These are phyloP conservation scores for Drosophila rellima DNA, from an alignment of 2,888 invertebrate species.

Conservation along the genomic window DNA sequence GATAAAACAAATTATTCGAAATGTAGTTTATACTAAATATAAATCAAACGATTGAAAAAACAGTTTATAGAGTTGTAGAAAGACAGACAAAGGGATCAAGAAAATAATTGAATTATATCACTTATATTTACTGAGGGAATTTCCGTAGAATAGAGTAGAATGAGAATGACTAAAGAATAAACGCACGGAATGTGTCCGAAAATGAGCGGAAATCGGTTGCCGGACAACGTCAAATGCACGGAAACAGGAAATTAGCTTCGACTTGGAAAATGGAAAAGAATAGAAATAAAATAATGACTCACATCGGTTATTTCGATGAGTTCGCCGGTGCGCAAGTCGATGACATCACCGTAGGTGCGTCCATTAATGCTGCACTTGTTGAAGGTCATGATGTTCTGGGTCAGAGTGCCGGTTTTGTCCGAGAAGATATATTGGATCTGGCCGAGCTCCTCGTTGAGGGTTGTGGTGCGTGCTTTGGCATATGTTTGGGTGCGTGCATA, in stretches of 20 bases:
- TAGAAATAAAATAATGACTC: slow-evolving; percentile 79
- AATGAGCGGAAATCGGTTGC: slow-evolving; percentile 1
- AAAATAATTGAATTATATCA: background rate
- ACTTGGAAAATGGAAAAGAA: background rate
- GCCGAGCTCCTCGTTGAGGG: slow-evolving; percentile 98
- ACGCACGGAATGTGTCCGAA: slow-evolving; percentile 7
- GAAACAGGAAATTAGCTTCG: background rate
- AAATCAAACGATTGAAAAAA: too few species aligned
- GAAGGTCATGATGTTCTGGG: slow-evolving; percentile 99
- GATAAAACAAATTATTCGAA: too few species aligned
- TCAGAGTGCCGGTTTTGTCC: slow-evolving; percentile 99
- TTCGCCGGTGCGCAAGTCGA: slow-evolving; percentile 95
- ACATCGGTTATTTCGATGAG: slow-evolving; percentile 94
- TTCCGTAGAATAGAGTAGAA: too few species aligned
- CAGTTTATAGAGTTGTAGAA: background rate
- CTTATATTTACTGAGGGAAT: too few species aligned
- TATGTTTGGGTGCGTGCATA: slow-evolving; percentile 95
- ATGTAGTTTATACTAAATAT: too few species aligned
- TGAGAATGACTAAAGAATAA: too few species aligned
- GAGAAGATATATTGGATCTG: slow-evolving; percentile 99
- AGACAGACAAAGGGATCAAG: background rate
- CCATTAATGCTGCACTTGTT: slow-evolving; percentile 99
- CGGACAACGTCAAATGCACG: slow-evolving; percentile 4
- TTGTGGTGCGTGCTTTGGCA: slow-evolving; percentile 98
- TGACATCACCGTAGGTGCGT: slow-evolving; percentile 95